These are phyloP conservation scores for Conchocele bisecta DNA, from an alignment of 2,888 invertebrate genomes.

Conservation along the genomic window DNA sequence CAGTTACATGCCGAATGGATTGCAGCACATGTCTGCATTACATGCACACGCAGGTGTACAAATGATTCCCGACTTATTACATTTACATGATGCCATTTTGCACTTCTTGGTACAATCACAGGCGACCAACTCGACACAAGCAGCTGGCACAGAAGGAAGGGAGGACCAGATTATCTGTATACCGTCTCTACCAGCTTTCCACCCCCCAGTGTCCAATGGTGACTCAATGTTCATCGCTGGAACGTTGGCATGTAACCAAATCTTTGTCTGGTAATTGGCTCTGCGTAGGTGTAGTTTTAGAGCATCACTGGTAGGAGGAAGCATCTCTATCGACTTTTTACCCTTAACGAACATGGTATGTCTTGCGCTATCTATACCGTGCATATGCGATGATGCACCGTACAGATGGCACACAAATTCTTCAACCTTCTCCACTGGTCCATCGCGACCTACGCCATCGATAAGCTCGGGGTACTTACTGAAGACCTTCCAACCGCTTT, in stretches of 20 bases:
- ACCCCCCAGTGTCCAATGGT: constrained; percentile 9
- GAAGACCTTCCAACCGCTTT: no score
- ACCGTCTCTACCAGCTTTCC: constrained; percentile 3
- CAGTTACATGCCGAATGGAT: constrained; percentile 10
- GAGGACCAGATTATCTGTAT: constrained; percentile 29
- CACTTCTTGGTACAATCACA: constrained; percentile 40
- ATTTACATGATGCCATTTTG: constrained; percentile 12
- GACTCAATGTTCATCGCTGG: background rate
- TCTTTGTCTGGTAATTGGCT: constrained; percentile 39
- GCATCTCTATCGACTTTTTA: background rate
- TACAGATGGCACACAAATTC: constrained; percentile 34
- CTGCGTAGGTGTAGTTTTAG: constrained; percentile 27
- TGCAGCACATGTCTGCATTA: constrained; percentile 10
- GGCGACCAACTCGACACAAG: constrained; percentile 25
- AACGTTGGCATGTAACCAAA: constrained; percentile 27
- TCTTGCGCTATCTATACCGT: constrained; percentile 16
- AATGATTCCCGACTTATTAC: background rate
- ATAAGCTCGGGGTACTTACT: constrained; percentile 13
- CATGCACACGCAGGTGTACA: constrained; percentile 14
- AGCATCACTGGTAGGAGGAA: constrained; percentile 36
- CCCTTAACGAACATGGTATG: constrained; percentile 15
- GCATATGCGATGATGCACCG: background rate
- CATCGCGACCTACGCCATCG: constrained; percentile 19
- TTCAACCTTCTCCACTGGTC: constrained; percentile 1
- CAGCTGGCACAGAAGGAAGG: constrained; percentile 28